Conservation (phyloP, 1,140 invertebrate genomes). For the Muscidifurax raptorellus region DNA sequence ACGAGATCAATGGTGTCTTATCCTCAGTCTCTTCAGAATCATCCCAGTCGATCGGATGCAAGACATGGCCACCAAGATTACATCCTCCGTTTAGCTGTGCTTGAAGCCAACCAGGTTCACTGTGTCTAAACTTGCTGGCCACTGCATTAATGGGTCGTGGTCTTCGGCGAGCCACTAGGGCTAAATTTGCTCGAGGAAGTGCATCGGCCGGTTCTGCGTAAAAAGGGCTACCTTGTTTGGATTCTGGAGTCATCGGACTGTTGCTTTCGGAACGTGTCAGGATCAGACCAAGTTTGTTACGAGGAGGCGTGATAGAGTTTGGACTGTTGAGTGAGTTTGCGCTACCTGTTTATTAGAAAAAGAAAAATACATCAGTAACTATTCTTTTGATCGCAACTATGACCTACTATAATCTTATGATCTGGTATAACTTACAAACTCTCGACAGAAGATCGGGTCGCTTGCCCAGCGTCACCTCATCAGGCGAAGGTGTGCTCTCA, state of each 20-base stretch:
- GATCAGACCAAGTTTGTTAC: slow-evolving; percentile 70
- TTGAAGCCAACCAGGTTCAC: slow-evolving; percentile 79
- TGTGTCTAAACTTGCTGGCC: slow-evolving; percentile 77
- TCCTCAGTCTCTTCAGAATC: slow-evolving; percentile 74
- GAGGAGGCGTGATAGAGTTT: slow-evolving; percentile 67
- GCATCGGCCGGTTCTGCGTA: slow-evolving; percentile 95
- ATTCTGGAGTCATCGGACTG: slow-evolving; percentile 70
- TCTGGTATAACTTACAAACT: slow-evolving; percentile 77
- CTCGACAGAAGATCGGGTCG: slow-evolving; percentile 81
- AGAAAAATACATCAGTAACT: neutral
- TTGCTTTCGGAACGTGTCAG: slow-evolving; percentile 68
- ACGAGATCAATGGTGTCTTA: slow-evolving; percentile 77
- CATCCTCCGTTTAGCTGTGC: slow-evolving; percentile 60
- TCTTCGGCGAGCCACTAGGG: slow-evolving; percentile 70
- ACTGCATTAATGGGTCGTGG: slow-evolving; percentile 64
- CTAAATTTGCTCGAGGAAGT: slow-evolving; percentile 77
- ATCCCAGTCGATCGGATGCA: slow-evolving; percentile 79
- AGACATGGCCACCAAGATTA: slow-evolving; percentile 63
- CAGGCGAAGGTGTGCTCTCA: slow-evolving; percentile 58
- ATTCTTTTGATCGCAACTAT: neutral
- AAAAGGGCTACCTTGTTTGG: slow-evolving; percentile 88
- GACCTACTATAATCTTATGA: neutral
- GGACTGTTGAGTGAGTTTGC: slow-evolving; percentile 72
- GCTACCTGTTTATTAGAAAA: slow-evolving; percentile 60
- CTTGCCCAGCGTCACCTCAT: slow-evolving; percentile 73